Evolutionary conservation across 2,113 vertebrate species (phyloP), one percentile per base, ranked within the genome.

Genomic region (Heterochromis multidens): DNA sequence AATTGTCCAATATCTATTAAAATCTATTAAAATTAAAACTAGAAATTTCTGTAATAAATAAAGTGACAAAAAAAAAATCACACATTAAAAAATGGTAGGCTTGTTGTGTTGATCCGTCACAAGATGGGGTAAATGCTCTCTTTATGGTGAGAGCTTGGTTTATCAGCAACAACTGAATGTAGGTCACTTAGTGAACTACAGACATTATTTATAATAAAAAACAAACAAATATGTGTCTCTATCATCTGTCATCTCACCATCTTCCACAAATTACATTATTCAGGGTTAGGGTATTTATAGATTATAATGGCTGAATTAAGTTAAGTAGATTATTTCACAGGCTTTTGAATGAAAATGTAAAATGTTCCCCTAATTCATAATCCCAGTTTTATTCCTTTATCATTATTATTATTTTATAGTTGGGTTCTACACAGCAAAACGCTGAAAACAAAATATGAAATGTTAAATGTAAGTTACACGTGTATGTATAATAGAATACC

Each of bases 61-160:
- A n/a, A n/a, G 35, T 31, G 31, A 3, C n/a, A n/a, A n/a, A n/a
- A n/a, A n/a, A 5, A 31, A 31, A 31, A 31, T 31, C 3, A 4
- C 33, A 35, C 33, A 35, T 35, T 35, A 35, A 35, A 6, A 35
- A 35, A 35, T 35, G 5, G 5, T 6, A 6, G 37, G 25, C 37
- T 11, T 74, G 11, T 12, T 58, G 43, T 21, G 43, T 74, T 13
- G 17, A 74, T 52, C 25, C 1, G 40, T 27, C 67, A 52, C 67
- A 52, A 52, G 67, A 74, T 27, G 67, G 67, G 25, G 67, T 31
- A 74, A 52, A 74, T 52, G 67, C 31, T 29, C 17, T 31, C 25
- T 74, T 74, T 74, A 52, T 49, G 49, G 25, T 27, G 0, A 31
- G 25, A 49, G 67, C 43, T 72, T 21, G 40, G 0, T 52, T 7